Conservation (phyloP, 1,140 invertebrate genomes). For the Gonioctena quinquepunctata region DNA sequence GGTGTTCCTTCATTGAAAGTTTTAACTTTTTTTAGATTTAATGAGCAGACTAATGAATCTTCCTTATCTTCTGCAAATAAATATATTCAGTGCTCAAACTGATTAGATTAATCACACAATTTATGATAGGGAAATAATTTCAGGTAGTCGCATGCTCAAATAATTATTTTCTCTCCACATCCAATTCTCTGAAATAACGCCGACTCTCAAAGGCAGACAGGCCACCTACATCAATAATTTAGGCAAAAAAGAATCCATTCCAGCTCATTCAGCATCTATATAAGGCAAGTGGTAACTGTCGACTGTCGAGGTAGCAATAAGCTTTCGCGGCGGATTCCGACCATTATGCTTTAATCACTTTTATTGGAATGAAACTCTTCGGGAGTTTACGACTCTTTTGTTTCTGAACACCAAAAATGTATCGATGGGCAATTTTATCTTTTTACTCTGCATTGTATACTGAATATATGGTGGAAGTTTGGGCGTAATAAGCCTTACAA, state of each 20-base stretch:
- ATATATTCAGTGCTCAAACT: too few species aligned
- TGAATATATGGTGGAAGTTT: background rate
- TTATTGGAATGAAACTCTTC: conserved; percentile 9
- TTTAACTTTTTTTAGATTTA: too few species aligned
- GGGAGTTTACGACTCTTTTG: conserved; percentile 1
- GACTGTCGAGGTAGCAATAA: background rate
- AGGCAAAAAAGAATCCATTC: conserved; percentile 1
- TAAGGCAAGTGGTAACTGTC: background rate
- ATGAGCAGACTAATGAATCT: too few species aligned
- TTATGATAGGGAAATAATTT: too few species aligned
- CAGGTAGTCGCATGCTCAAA: too few species aligned
- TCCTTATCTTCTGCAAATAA: too few species aligned
- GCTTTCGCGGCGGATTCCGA: conserved; percentile 5
- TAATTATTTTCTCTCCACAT: background rate
- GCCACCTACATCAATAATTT: conserved; percentile 15
- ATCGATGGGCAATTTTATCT: background rate
- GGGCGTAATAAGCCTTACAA: background rate
- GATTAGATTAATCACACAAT: too few species aligned
- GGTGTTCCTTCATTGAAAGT: too few species aligned
- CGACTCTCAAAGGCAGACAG: conserved; percentile 4
- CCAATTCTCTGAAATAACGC: background rate
- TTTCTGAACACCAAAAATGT: background rate
- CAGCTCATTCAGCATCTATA: conserved; percentile 4
- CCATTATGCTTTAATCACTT: conserved; percentile 11
- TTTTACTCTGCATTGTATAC: conserved; percentile 1